Conservation (phyloP, 2,888 invertebrate genomes). For the Unio pictorum region DNA sequence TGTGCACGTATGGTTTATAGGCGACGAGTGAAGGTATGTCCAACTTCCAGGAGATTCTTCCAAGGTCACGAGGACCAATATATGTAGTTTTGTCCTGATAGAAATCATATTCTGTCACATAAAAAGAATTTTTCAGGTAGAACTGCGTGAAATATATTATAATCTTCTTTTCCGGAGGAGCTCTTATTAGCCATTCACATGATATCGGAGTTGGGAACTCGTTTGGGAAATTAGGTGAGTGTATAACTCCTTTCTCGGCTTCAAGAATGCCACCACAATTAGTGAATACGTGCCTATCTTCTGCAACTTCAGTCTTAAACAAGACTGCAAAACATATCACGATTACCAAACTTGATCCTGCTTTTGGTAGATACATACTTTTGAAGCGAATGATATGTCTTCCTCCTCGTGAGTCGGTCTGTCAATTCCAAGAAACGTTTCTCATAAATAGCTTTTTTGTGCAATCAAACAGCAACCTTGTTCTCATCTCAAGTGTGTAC, state of each 20-base stretch:
- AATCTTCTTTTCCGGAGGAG: conserved; percentile 77
- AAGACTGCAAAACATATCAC: too few relatives aligned
- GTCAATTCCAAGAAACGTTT: too few relatives aligned
- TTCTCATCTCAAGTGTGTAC: too few relatives aligned
- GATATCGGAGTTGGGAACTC: conserved; percentile 86
- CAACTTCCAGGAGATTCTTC: conserved; percentile 54
- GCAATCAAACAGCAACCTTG: too few relatives aligned
- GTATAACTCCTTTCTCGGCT: conserved; percentile 71
- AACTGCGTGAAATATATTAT: conserved; percentile 90
- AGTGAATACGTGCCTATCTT: conserved; percentile 19
- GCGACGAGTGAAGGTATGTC: conserved; percentile 67
- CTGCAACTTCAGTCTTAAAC: background rate
- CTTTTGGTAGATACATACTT: too few relatives aligned
- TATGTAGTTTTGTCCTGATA: conserved; percentile 48
- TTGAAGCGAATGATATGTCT: too few relatives aligned
- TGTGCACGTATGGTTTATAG: conserved; percentile 82
- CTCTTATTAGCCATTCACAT: conserved; percentile 91
- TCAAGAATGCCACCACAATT: conserved; percentile 53
- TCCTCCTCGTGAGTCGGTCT: too few relatives aligned
- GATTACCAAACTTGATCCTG: too few relatives aligned
- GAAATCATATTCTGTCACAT: conserved; percentile 60
- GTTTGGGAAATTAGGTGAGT: conserved; percentile 88
- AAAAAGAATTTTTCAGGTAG: conserved; percentile 76
- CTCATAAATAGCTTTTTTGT: too few relatives aligned
- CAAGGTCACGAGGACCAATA: conserved; percentile 50